Evolutionary conservation across 2,113 vertebrate species (phyloP).

Genomic region (Bubalus kerabau): DNA sequence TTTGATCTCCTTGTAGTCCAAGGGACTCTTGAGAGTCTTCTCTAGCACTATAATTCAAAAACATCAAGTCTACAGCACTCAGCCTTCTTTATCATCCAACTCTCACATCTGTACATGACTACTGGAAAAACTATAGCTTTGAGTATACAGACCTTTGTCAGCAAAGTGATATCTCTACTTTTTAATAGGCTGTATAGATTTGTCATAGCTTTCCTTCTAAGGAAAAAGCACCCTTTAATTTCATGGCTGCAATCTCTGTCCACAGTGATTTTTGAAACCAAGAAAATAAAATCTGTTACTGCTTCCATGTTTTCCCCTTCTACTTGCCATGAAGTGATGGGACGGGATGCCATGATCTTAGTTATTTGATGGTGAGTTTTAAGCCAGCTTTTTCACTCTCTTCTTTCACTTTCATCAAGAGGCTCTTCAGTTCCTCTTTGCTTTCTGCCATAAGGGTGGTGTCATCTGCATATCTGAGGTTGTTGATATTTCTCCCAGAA

Average conservation of each 20-base stretch:
- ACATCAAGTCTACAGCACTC: background rate
- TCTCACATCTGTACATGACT: background rate
- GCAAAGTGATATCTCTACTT: background rate
- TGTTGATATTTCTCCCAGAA: background rate
- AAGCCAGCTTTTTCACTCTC: background rate
- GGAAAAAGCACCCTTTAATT: background rate
- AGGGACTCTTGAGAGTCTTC: background rate
- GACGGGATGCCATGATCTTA: background rate
- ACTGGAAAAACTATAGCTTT: background rate
- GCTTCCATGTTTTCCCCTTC: background rate
- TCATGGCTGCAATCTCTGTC: background rate
- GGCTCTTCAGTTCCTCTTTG: background rate
- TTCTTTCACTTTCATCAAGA: background rate
- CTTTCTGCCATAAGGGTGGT: background rate
- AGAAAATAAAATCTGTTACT: background rate
- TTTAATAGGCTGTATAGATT: background rate
- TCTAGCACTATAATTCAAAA: background rate
- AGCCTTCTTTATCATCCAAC: background rate
- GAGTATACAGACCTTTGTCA: background rate
- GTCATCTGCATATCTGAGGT: background rate
- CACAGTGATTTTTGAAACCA: background rate
- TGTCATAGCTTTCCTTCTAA: background rate
- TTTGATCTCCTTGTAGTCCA: background rate
- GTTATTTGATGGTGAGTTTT: background rate
- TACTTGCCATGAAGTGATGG: background rate